Evolutionary conservation across 2,113 vertebrate species (phyloP).

Genomic region (Malurus melanocephalus): DNA sequence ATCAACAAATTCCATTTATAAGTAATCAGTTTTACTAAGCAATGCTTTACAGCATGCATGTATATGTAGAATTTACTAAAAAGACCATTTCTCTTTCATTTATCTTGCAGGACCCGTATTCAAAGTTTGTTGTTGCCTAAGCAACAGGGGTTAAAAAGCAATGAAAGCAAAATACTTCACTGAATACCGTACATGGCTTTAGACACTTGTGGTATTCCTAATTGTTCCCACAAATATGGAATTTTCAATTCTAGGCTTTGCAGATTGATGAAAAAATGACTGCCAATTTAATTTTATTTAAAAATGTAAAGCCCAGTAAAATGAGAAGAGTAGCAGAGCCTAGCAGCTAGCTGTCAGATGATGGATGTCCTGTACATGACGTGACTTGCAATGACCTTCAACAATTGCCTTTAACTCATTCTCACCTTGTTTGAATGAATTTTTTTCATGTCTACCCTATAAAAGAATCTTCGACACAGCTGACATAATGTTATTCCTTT

Average conservation of each 20-base stretch:
- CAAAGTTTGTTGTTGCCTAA: not conserved
- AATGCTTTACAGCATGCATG: not conserved
- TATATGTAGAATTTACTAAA: not conserved
- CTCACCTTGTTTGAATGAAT: not conserved
- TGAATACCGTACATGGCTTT: not conserved
- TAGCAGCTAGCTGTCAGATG: not conserved
- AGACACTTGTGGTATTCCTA: not conserved
- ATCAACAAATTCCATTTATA: not conserved
- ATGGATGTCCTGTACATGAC: not conserved
- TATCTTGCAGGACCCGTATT: not conserved
- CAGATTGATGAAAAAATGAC: not conserved
- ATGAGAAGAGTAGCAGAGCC: not conserved
- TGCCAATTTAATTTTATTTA: not conserved
- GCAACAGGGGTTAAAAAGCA: not conserved
- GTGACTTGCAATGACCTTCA: not conserved
- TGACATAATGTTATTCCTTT: not conserved
- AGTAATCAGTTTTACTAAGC: not conserved
- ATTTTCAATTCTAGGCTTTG: not conserved
- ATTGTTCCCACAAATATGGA: not conserved
- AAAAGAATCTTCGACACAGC: not conserved
- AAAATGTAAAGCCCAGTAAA: not conserved
- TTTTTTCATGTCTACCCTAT: not conserved
- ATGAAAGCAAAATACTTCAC: not conserved
- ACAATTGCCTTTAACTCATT: not conserved
- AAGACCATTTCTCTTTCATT: not conserved